These are phyloP conservation scores for Monomorium pharaonis DNA, from an alignment of 1,140 invertebrate genomes.

Conservation along the genomic window DNA sequence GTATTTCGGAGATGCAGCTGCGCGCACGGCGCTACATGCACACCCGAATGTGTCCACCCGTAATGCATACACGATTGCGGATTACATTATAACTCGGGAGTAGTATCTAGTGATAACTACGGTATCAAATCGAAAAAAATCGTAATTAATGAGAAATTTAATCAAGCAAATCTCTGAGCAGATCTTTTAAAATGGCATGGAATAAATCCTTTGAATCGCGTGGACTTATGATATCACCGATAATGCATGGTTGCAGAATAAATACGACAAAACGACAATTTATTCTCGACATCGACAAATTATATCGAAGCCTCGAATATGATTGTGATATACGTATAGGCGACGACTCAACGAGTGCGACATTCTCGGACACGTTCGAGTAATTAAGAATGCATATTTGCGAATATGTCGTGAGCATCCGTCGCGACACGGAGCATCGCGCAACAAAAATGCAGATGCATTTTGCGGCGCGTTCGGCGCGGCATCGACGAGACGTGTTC, in stretches of 20 bases:
- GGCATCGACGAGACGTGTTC: slow-evolving; percentile 5
- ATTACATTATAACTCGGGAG: background rate
- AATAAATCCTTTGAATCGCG: background rate
- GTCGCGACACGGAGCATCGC: background rate
- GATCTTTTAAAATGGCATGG: background rate
- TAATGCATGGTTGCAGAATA: background rate
- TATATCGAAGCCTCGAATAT: background rate
- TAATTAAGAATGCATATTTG: slow-evolving; percentile 28
- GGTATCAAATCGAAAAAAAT: no score
- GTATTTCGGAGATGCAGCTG: slow-evolving; percentile 72
- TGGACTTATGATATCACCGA: background rate
- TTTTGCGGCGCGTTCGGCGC: background rate
- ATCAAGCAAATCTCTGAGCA: background rate
- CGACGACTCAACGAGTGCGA: background rate
- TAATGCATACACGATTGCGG: background rate
- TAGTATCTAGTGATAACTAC: background rate
- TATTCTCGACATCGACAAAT: background rate
- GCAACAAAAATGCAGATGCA: slow-evolving; percentile 26
- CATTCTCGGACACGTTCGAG: background rate
- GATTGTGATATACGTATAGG: no score
- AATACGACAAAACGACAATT: background rate
- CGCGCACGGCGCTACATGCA: slow-evolving; percentile 33
- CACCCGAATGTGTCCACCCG: slow-evolving; percentile 31
- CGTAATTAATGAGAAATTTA: background rate
- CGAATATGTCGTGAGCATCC: background rate